Base-by-base conservation (phyloP, 1,140 invertebrate species). In the Parapsyche elsis region DNA sequence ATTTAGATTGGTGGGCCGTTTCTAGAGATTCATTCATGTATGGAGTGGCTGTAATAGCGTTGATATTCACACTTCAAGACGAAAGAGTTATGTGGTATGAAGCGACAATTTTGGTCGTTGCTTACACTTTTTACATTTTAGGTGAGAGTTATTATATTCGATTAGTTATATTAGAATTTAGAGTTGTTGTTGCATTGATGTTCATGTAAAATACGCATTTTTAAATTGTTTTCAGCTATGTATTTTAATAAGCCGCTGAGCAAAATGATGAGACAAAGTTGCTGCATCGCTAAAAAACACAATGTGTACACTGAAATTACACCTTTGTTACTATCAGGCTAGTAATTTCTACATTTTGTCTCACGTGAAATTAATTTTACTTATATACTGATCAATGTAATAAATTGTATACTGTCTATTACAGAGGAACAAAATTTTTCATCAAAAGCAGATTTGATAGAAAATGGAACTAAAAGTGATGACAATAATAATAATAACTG, bases 1-100 rank as follows among this genome's bases (percentile, higher is more conserved):
- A 93, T 75, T 87, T 95, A 45, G 93, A 95, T 84, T 96, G 95
- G 94, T 96, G 94, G 94, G 94, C 95, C 2, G 90, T 97, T n/a
- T 93, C 93, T 23, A 88, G 96, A 84, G 95, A 97, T 86, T 94
- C 92, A 80, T 81, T 94, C 0, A 94, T 94, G 80, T 97, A 97
- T 85, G 91, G 92, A 0, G 85, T 94, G 0, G 93, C 94, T 10
- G 94, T 96, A 9, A 87, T 93, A 45, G 91, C 94, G 73, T 89
- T 96, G 53, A 94, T 95, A 77, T 88, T 91, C 80, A 92, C 94
- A 64, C 91, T 96, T 79, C 89, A 91, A 73, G 94, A 96, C 87
- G 93, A 93, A 83, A 87, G 89, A 81, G 91, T 96, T 0, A 91
- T 92, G 84, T 94, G 94, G 93, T 93, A 92, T 85, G 94, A 95